phyloP scores from a whole-genome alignment of 2,888 invertebrate species.

The Drosophila lacicola region DNA sequence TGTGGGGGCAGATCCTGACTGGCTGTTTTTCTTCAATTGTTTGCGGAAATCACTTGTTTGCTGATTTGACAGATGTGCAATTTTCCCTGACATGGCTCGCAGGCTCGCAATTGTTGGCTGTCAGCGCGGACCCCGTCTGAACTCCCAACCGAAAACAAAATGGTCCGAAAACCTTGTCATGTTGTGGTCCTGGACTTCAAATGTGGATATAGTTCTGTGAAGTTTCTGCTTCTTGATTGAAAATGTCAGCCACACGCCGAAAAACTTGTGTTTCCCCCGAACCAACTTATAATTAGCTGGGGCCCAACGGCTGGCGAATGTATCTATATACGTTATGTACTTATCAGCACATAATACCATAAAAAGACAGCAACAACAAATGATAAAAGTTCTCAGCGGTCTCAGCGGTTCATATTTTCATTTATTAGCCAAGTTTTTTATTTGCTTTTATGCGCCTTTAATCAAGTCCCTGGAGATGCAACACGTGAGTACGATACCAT shows the following conservation, averaged over 20 bases:
- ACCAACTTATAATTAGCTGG: conserved; percentile 65
- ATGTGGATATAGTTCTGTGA: conserved; percentile 38
- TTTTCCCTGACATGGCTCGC: conserved; percentile 75
- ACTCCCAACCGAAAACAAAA: conserved; percentile 6
- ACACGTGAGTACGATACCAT: conserved; percentile 77
- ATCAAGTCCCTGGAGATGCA: conserved; percentile 83
- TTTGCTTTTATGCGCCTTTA: conserved; percentile 79
- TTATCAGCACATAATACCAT: conserved; percentile 45
- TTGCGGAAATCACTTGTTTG: conserved; percentile 82
- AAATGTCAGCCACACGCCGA: conserved; percentile 69
- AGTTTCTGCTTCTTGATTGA: conserved; percentile 61
- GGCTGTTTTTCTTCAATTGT: conserved; percentile 77
- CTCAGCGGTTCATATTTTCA: conserved; percentile 74
- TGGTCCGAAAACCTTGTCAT: conserved; percentile 28
- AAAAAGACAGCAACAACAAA: conserved; percentile 24
- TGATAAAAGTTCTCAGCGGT: conserved; percentile 20
- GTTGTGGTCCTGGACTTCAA: conserved; percentile 16
- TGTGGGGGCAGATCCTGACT: conserved; percentile 51
- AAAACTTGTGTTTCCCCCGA: conserved; percentile 22
- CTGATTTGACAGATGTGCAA: conserved; percentile 82
- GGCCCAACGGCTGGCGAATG: conserved; percentile 45
- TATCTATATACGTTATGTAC: conserved; percentile 21
- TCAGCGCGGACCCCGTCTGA: conserved; percentile 14
- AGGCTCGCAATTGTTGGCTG: conserved; percentile 48
- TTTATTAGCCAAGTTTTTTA: conserved; percentile 78